phyloP scores from a whole-genome alignment of 2,113 vertebrate genomes.

The Dipodomys ordii region DNA sequence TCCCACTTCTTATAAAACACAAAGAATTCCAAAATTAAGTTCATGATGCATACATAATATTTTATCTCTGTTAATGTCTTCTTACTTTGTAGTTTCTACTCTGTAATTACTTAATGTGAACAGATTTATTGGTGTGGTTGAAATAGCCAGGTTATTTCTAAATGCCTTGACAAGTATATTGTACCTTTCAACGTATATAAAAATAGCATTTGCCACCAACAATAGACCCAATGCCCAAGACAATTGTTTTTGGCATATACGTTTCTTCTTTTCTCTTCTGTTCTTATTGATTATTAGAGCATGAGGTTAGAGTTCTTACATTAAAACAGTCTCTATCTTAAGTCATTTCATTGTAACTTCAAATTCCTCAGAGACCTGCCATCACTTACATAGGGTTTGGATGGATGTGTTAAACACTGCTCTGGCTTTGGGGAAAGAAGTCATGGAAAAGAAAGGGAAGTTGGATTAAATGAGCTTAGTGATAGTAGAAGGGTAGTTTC shows the following conservation, averaged over 20 bases:
- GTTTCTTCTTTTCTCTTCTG: slow-evolving; percentile 26
- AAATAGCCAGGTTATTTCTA: slow-evolving; percentile 68
- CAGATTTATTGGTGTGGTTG: slow-evolving; percentile 57
- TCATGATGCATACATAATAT: slow-evolving; percentile 72
- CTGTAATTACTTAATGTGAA: slow-evolving; percentile 73
- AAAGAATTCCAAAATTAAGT: slow-evolving; percentile 78
- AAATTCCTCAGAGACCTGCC: neutral
- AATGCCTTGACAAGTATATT: slow-evolving; percentile 59
- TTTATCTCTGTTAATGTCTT: slow-evolving; percentile 69
- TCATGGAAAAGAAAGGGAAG: neutral
- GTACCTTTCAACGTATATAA: slow-evolving; percentile 9
- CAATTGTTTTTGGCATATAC: neutral
- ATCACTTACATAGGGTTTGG: neutral
- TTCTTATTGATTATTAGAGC: slow-evolving; percentile 44
- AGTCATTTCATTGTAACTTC: slow-evolving; percentile 33
- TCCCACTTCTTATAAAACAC: slow-evolving; percentile 68
- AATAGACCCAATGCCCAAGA: slow-evolving; percentile 8
- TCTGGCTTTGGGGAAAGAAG: neutral
- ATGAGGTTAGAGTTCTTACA: slow-evolving; percentile 37
- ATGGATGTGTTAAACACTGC: neutral
- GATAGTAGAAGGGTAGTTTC: neutral
- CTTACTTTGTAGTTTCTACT: slow-evolving; percentile 59
- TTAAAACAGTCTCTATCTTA: slow-evolving; percentile 10
- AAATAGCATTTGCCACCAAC: slow-evolving; percentile 51
- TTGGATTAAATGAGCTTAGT: neutral